Evolutionary conservation across 2,113 vertebrate species (phyloP), one percentile per base, ranked within the genome.

Genomic region (Hepsetus odoe): DNA sequence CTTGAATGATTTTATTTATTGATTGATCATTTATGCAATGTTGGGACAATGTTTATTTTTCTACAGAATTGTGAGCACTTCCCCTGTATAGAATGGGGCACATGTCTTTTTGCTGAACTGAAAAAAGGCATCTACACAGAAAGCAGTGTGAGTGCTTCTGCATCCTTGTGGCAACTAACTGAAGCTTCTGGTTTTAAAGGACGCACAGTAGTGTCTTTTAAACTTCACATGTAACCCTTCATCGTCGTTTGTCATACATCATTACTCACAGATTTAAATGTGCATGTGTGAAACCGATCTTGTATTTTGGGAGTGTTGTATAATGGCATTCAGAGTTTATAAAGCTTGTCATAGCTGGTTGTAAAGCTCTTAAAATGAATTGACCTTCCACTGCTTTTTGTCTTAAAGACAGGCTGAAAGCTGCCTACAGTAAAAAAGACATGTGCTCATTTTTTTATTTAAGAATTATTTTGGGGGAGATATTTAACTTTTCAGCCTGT

Each of bases 1-100:
- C 92, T 88, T 90, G 90, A 91, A 91, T 88, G 86, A 88, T 86
- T 90, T 90, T 83, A 88, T 91, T 91, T 90, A 87, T 85, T 67
- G 84, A 89, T 85, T 87, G 88, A 89, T 91, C 89, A 87, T 92
- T 94, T 93, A 92, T 93, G 92, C 91, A 93, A 92, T 87, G 91
- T 89, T 91, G 86, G 87, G 82, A 90, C 90, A 88, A 92, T 89
- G 89, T 92, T 94, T 93, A 93, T 93, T 94, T 93, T 94, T 92
- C 88, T 93, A 94, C 91, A 82, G 82, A 91, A 88, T 82, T 86
- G 84, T 88, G 86, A 84, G 87, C 86, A 84, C 77, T 82, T 79
- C 84, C 83, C 87, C 77, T 73, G 85, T 89, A 87, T 88, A 78
- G 87, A 87, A 87, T 64, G 81, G 88, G 85, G 82, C 87, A 86